Evolutionary conservation across 2,797 vertebrate species (phyloP).

Genomic region (Petrocephalus schoutedeni): DNA sequence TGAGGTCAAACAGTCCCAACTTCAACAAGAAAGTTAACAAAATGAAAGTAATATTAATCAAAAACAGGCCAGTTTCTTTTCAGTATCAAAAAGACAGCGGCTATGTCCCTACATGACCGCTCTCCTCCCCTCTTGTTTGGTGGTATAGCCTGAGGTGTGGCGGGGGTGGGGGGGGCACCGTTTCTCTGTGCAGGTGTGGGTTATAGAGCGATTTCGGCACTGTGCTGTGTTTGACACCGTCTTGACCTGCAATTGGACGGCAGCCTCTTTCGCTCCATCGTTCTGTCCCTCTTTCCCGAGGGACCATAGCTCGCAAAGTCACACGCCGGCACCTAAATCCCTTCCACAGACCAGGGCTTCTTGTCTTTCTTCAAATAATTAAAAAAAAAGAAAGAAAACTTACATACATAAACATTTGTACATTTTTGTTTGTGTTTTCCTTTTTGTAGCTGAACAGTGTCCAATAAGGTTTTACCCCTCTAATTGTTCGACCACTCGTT

Average conservation of each 20-base stretch:
- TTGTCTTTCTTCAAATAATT: conserved; percentile 11
- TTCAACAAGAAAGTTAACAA: conserved; percentile 38
- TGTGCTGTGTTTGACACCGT: not conserved
- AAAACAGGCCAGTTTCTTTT: conserved; percentile 34
- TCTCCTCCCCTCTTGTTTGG: conserved; percentile 19
- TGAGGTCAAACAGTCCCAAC: conserved; percentile 60
- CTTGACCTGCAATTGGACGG: not conserved
- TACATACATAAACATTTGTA: conserved; percentile 23
- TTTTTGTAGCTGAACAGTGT: conserved; percentile 34
- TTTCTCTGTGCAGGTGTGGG: conserved; percentile 33
- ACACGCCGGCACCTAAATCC: not conserved
- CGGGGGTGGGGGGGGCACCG: not conserved
- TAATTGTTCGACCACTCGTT: conserved; percentile 31
- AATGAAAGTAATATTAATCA: conserved; percentile 32
- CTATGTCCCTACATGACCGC: conserved; percentile 13
- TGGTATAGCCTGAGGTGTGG: conserved; percentile 19
- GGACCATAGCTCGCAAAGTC: not conserved
- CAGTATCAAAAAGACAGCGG: conserved; percentile 33
- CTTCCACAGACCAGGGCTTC: not conserved
- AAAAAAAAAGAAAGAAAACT: conserved; percentile 13
- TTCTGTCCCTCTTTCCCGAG: not conserved
- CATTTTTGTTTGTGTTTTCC: not conserved
- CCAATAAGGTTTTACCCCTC: conserved; percentile 30
- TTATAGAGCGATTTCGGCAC: conserved; percentile 38
- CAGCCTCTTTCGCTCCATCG: not conserved